These are phyloP conservation scores for Teleogryllus occipitalis DNA, from an alignment of 1,140 invertebrate species.

Conservation along the genomic window DNA sequence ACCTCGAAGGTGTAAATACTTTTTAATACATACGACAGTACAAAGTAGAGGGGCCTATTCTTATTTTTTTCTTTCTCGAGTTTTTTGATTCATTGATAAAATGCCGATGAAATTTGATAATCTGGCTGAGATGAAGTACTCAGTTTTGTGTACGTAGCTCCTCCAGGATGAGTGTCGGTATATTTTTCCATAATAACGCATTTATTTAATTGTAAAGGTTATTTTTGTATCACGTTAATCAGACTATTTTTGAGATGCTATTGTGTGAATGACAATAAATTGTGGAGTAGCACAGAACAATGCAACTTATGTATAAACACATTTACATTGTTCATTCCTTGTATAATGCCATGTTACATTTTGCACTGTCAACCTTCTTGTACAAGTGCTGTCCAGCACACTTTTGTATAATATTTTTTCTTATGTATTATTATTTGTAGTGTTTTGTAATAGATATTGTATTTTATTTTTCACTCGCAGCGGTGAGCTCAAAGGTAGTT, in stretches of 20 bases:
- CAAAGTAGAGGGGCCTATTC: not conserved
- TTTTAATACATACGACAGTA: not conserved
- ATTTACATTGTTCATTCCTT: not conserved
- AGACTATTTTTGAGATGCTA: not conserved
- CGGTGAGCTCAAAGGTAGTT: not conserved
- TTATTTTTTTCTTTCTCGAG: not conserved
- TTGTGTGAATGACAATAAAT: slow-evolving; percentile 8
- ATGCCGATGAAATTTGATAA: too few relatives aligned
- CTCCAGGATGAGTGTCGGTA: slow-evolving; percentile 1
- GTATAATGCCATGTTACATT: slow-evolving; percentile 20
- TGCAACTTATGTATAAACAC: slow-evolving; percentile 9
- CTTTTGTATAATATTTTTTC: slow-evolving; percentile 18
- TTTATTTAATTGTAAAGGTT: slow-evolving; percentile 7
- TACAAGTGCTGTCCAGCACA: slow-evolving; percentile 8
- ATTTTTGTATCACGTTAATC: slow-evolving; percentile 8
- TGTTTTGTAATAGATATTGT: slow-evolving; percentile 15
- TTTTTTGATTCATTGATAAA: too few relatives aligned
- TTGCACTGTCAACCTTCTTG: slow-evolving; percentile 11
- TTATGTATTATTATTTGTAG: slow-evolving; percentile 10
- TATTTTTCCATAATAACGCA: slow-evolving; percentile 7
- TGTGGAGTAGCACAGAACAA: slow-evolving; percentile 7
- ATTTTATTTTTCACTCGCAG: slow-evolving; percentile 12
- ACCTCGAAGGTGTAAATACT: not conserved
- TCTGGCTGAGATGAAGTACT: not conserved
- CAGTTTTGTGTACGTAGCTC: not conserved